Conservation (phyloP, 2,797 vertebrate species). For the Sardinella longiceps region DNA sequence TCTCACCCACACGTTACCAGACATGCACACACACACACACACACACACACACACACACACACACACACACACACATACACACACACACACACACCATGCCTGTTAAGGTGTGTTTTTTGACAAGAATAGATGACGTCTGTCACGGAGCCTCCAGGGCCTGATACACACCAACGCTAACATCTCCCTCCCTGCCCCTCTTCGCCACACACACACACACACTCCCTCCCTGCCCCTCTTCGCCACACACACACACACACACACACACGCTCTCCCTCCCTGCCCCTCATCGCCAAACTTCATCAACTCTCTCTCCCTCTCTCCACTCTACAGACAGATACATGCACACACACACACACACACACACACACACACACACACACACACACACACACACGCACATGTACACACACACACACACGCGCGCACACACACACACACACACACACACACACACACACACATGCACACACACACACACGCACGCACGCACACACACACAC, state of each 20-base stretch:
- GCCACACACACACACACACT: too few relatives aligned
- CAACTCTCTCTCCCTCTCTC: slow-evolving; percentile 22
- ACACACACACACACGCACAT: too few relatives aligned
- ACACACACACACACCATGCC: background rate
- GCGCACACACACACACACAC: background rate
- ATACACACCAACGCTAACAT: background rate
- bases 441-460: background rate
- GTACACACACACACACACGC: background rate
- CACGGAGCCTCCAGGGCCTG: background rate
- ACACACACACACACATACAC: background rate
- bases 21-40: background rate
- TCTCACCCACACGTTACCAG: background rate
- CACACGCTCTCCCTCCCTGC: background rate
- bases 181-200: background rate
- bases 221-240: slow-evolving; percentile 15
- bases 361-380: background rate
- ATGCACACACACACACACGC: background rate
- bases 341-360: background rate
- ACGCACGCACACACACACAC: background rate
- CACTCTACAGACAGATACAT: background rate
- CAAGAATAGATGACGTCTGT: background rate
- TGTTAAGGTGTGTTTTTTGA: background rate
- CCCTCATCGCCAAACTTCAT: background rate
- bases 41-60: background rate
- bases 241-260: background rate